Conservation (phyloP, 1,140 invertebrate genomes). For the Pseudomyrmex flavicornis region DNA sequence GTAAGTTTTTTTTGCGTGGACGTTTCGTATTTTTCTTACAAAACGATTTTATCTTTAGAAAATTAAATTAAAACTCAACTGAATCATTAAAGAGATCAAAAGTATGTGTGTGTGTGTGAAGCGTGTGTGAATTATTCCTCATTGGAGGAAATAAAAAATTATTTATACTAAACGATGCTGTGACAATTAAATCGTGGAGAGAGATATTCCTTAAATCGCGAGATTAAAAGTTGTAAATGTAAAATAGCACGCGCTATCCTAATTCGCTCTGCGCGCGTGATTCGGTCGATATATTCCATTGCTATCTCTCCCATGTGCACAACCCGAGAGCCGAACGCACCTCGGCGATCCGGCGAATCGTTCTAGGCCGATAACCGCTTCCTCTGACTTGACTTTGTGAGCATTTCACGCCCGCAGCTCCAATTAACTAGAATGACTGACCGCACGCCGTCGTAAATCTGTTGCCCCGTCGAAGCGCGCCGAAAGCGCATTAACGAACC, state of each 20-base stretch:
- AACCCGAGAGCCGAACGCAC: slow-evolving; percentile 20
- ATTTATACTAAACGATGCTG: no score
- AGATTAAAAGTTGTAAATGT: slow-evolving; percentile 26
- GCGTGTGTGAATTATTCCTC: no score
- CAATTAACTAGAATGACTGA: slow-evolving; percentile 78
- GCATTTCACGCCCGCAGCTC: slow-evolving; percentile 75
- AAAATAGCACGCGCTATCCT: slow-evolving; percentile 17
- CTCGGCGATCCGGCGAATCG: slow-evolving; percentile 51
- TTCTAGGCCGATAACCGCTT: slow-evolving; percentile 63
- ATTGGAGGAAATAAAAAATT: no score
- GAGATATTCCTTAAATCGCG: not conserved
- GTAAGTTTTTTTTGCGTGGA: not conserved
- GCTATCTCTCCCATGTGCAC: slow-evolving; percentile 49
- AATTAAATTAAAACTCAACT: not conserved
- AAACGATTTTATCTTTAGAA: not conserved
- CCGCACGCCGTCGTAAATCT: slow-evolving; percentile 57
- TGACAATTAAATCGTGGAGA: no score
- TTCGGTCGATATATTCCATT: slow-evolving; percentile 31
- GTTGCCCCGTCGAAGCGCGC: slow-evolving; percentile 42
- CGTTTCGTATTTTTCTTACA: not conserved
- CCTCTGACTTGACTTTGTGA: slow-evolving; percentile 75
- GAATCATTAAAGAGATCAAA: no score
- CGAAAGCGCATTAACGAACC: slow-evolving; percentile 35
- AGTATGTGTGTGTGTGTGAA: no score
- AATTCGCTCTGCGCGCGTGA: slow-evolving; percentile 19